Conservation (phyloP, 2,888 invertebrate genomes). For the Caenorhabditis afra region DNA sequence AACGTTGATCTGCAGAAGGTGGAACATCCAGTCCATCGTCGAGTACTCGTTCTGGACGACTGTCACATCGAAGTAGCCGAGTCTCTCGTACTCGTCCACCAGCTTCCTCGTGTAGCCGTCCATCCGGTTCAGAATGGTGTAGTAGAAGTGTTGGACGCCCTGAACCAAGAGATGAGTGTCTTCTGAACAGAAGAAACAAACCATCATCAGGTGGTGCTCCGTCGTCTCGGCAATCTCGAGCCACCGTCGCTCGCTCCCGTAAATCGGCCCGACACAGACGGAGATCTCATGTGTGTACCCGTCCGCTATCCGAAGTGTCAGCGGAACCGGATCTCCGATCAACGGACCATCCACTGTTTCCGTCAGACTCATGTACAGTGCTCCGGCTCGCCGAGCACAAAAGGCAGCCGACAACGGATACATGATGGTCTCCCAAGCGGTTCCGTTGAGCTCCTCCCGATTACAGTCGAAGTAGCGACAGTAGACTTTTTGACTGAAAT, state of each 20-base stretch:
- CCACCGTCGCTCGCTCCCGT: constrained; percentile 11
- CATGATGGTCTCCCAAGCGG: constrained; percentile 4
- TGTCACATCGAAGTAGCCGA: constrained; percentile 17
- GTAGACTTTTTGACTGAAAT: not conserved
- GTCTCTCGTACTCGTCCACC: constrained; percentile 11
- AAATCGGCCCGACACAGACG: constrained; percentile 23
- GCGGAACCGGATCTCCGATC: not conserved
- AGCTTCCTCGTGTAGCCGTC: constrained; percentile 8
- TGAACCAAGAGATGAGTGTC: not conserved
- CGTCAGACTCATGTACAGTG: constrained; percentile 1
- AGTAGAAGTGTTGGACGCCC: constrained; percentile 17
- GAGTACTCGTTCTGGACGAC: constrained; percentile 7
- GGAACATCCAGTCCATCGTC: constrained; percentile 11
- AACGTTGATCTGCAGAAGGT: constrained; percentile 13
- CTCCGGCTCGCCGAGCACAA: constrained; percentile 15
- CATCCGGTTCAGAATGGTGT: constrained; percentile 2
- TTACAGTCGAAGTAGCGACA: constrained; percentile 27
- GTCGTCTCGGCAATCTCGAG: constrained; percentile 19
- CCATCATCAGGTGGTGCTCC: constrained; percentile 31
- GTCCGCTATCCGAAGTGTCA: not conserved
- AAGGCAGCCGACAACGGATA: constrained; percentile 10
- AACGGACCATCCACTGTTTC: not conserved
- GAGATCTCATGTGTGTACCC: constrained; percentile 5
- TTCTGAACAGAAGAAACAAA: not conserved
- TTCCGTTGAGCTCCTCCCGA: constrained; percentile 7